Percentiles rank a stretch among this genome's conserved stretches.
Evolutionary conservation across 1,140 invertebrate species (phyloP).

Genomic region (Zaprionus vittiger): DNA sequence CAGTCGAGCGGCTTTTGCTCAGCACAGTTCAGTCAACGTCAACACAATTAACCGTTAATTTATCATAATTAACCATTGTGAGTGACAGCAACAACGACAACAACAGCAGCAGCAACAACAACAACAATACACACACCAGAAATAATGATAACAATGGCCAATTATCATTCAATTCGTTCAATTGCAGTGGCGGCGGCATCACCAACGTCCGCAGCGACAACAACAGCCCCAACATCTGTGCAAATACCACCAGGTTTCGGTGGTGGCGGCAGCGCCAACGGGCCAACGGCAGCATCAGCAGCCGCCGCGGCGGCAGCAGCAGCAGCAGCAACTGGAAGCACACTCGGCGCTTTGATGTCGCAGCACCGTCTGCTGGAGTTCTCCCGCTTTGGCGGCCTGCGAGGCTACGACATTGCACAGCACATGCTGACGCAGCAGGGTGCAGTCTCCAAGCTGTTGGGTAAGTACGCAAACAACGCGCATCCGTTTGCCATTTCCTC

Average conservation of each 20-base stretch:
- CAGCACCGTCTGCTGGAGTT: slow-evolving; percentile 92
- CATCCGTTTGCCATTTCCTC: slow-evolving; percentile 2
- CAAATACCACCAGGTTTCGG: slow-evolving; percentile 84
- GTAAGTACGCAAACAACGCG: slow-evolving; percentile 86
- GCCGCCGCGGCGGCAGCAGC: slow-evolving; percentile 74
- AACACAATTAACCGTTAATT: slow-evolving; percentile 81
- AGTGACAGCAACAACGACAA: slow-evolving; percentile 31
- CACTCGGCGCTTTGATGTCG: slow-evolving; percentile 88
- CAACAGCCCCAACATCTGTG: slow-evolving; percentile 70
- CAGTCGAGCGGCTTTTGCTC: slow-evolving; percentile 29
- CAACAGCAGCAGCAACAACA: slow-evolving; percentile 39
- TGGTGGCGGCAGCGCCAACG: slow-evolving; percentile 80
- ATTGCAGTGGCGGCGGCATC: slow-evolving; percentile 74
- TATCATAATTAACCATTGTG: slow-evolving; percentile 83
- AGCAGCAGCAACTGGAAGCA: slow-evolving; percentile 85
- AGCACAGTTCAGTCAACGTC: slow-evolving; percentile 73
- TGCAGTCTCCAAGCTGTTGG: slow-evolving; percentile 95
- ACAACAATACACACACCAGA: slow-evolving; percentile 33
- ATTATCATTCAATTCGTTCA: slow-evolving; percentile 83
- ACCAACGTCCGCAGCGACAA: slow-evolving; percentile 54
- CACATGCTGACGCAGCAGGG: slow-evolving; percentile 95
- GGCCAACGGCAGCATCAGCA: slow-evolving; percentile 84
- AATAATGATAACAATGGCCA: slow-evolving; percentile 72
- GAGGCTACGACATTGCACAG: slow-evolving; percentile 95
- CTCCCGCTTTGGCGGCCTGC: slow-evolving; percentile 91